Evolutionary conservation across 1,140 invertebrate genomes (phyloP).

Genomic region (Tetragonula clypearis): DNA sequence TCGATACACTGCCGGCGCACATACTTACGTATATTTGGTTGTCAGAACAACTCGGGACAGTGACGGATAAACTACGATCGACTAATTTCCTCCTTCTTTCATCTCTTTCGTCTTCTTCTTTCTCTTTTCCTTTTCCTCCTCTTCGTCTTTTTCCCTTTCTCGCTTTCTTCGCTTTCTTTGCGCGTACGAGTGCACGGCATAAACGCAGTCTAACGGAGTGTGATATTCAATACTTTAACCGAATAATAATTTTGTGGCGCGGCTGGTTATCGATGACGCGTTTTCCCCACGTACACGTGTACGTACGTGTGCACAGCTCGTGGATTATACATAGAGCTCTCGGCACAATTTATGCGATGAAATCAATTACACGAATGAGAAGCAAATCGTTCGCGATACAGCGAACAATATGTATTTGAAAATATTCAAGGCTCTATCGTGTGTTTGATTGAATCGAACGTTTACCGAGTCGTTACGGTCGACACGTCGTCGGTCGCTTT

Average conservation of each 20-base stretch:
- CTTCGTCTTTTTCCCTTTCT: too few species aligned
- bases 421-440: neutral
- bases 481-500: neutral
- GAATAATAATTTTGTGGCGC: conserved; percentile 30
- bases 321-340: neutral
- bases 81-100: neutral
- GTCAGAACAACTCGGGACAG: conserved; percentile 1
- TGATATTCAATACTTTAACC: neutral
- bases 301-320: neutral
- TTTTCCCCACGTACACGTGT: neutral
- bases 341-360: neutral
- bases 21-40: too few species aligned
- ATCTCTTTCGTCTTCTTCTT: neutral
- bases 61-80: conserved; percentile 18
- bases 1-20: neutral
- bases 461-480: too few species aligned
- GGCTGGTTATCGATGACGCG: conserved; percentile 24
- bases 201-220: conserved; percentile 5
- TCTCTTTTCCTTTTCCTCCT: neutral
- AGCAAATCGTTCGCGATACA: too few species aligned
- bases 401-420: neutral
- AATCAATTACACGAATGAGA: conserved; percentile 6
- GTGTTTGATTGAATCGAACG: neutral
- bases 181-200: too few species aligned
- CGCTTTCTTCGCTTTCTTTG: too few species aligned